Conservation (phyloP, 37 sponge, comb jelly and placozoan species). For the Beroe forskalii region DNA sequence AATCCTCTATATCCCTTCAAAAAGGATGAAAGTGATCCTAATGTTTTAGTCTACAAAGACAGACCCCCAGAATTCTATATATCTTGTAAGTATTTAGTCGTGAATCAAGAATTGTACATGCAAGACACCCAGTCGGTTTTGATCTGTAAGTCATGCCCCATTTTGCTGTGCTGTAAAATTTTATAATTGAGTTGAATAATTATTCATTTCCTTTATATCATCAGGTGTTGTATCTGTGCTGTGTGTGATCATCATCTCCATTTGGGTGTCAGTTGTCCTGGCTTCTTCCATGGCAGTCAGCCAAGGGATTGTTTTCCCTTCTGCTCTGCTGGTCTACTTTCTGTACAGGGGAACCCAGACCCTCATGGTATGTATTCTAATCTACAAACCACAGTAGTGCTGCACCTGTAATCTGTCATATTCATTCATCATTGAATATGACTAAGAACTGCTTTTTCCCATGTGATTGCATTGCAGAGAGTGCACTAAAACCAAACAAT, state of each 20-base stretch:
- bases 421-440: too few relatives aligned
- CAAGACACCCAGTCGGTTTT: too few relatives aligned
- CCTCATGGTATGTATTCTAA: neutral
- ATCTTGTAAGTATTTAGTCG: constrained; percentile 7
- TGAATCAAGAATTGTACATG: too few relatives aligned
- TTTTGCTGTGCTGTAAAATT: too few relatives aligned
- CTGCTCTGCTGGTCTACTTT: constrained; percentile 25
- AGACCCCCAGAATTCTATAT: constrained; percentile 35
- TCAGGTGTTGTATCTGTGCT: constrained; percentile 38
- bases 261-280: constrained; percentile 5
- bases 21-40: constrained; percentile 3
- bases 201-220: too few relatives aligned
- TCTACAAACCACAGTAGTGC: too few relatives aligned
- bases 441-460: too few relatives aligned
- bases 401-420: too few relatives aligned
- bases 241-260: neutral
- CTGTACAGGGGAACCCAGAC: constrained; percentile 6
- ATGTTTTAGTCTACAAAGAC: constrained; percentile 12
- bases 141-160: too few relatives aligned
- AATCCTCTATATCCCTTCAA: constrained; percentile 7
- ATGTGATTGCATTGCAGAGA: too few relatives aligned
- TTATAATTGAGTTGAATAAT: too few relatives aligned
- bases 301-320: constrained; percentile 40
- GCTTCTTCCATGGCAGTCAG: neutral
- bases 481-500: too few relatives aligned